Percentiles rank a stretch among this genome's conserved stretches.
phyloP scores from a whole-genome alignment of 2,113 vertebrate species.

The Ranitomeya imitator region DNA sequence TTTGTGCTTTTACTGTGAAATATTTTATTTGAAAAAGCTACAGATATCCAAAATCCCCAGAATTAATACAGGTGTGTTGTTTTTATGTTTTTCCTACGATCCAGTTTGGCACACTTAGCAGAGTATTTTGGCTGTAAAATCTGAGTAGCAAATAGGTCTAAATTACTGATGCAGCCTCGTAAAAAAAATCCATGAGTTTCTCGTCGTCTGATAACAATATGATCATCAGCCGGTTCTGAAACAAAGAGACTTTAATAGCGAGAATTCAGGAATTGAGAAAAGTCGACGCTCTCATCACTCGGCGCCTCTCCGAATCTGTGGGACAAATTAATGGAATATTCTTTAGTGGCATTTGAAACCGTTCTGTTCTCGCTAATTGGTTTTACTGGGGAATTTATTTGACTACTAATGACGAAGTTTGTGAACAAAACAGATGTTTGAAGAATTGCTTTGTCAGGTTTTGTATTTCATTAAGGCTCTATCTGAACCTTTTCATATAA shows the following conservation, averaged over 20 bases:
- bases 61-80: background rate
- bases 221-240: constrained; percentile 2
- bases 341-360: constrained; percentile 16
- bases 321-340: constrained; percentile 47
- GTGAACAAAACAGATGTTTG: constrained; percentile 52
- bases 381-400: constrained; percentile 41
- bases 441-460: constrained; percentile 46
- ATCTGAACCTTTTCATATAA: constrained; percentile 10
- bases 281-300: background rate
- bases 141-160: background rate
- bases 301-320: background rate
- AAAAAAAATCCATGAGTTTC: background rate
- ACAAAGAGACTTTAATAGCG: background rate
- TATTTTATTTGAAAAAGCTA: background rate
- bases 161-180: background rate
- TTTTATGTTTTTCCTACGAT: background rate
- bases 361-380: constrained; percentile 31
- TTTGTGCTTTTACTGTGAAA: background rate
- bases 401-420: constrained; percentile 29
- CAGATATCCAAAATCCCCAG: background rate
- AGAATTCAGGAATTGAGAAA: background rate
- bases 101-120: background rate
- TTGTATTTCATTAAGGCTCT: constrained; percentile 34
- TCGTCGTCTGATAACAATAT: background rate
- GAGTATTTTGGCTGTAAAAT: background rate